These are phyloP conservation scores for Parus major DNA, from an alignment of 2,113 vertebrate species.

Conservation along the genomic window DNA sequence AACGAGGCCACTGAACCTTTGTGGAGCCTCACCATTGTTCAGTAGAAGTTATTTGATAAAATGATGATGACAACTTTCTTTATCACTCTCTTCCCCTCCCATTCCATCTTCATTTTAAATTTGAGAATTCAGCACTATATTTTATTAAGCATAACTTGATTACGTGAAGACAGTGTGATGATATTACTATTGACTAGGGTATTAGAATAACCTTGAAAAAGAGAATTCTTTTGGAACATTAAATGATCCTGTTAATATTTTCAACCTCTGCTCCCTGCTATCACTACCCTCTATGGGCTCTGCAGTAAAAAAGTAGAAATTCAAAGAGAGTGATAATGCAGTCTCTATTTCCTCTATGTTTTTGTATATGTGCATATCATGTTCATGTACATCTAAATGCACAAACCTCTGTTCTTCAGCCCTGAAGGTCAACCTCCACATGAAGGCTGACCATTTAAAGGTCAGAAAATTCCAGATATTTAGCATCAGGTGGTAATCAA, in stretches of 20 bases:
- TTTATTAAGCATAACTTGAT: slow-evolving; percentile 55
- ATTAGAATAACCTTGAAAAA: slow-evolving; percentile 63
- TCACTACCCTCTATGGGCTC: not conserved
- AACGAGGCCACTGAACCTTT: not conserved
- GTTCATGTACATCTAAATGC: not conserved
- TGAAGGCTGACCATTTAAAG: not conserved
- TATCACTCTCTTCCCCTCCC: slow-evolving; percentile 47
- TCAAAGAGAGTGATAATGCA: not conserved
- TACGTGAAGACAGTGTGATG: slow-evolving; percentile 34
- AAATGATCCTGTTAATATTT: slow-evolving; percentile 46
- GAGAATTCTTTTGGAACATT: slow-evolving; percentile 23
- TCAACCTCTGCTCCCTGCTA: not conserved
- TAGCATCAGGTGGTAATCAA: not conserved
- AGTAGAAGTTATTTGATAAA: slow-evolving; percentile 52
- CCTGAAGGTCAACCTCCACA: not conserved
- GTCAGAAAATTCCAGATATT: not conserved
- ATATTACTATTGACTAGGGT: slow-evolving; percentile 56
- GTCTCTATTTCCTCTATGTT: not conserved
- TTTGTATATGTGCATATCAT: not conserved
- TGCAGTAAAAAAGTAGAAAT: not conserved
- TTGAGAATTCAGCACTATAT: slow-evolving; percentile 43
- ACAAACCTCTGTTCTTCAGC: not conserved
- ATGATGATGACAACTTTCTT: slow-evolving; percentile 65
- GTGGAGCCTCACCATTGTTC: not conserved
- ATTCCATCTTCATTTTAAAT: slow-evolving; percentile 62